phyloP scores from a whole-genome alignment of 2,113 vertebrate species.

The Mionectes macconnelli region DNA sequence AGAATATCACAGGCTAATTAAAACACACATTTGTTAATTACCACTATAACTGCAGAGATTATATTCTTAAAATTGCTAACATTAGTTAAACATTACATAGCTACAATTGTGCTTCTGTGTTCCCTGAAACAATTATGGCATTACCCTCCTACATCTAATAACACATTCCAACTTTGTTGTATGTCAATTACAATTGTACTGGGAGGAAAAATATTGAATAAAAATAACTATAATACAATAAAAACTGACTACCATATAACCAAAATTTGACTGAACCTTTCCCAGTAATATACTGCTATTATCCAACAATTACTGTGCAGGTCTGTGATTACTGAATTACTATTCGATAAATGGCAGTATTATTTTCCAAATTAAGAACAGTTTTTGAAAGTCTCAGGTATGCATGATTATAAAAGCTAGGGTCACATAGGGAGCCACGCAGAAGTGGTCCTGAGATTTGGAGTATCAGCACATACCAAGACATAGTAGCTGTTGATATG shows the following conservation, averaged over 20 bases:
- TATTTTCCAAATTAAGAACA: background rate
- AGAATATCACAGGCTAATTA: background rate
- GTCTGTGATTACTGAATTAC: background rate
- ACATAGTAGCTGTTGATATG: background rate
- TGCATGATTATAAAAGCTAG: background rate
- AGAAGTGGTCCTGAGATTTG: background rate
- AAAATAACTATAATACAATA: background rate
- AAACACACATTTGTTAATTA: background rate
- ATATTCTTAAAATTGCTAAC: background rate
- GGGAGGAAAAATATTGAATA: background rate
- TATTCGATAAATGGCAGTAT: background rate
- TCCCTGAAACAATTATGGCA: background rate
- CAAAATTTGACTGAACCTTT: background rate
- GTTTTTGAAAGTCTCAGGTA: background rate
- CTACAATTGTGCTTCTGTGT: background rate
- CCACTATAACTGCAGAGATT: background rate
- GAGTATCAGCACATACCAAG: background rate
- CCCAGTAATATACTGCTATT: background rate
- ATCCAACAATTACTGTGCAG: background rate
- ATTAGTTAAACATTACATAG: background rate
- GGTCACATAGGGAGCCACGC: background rate
- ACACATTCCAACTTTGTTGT: background rate
- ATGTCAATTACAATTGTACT: background rate
- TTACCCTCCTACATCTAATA: background rate
- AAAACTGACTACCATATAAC: background rate